A percentile compares a stretch with the other conserved stretches of the same genome.
Evolutionary conservation across 2,797 vertebrate genomes (phyloP).

Genomic region (Triplophysa bombifrons): DNA sequence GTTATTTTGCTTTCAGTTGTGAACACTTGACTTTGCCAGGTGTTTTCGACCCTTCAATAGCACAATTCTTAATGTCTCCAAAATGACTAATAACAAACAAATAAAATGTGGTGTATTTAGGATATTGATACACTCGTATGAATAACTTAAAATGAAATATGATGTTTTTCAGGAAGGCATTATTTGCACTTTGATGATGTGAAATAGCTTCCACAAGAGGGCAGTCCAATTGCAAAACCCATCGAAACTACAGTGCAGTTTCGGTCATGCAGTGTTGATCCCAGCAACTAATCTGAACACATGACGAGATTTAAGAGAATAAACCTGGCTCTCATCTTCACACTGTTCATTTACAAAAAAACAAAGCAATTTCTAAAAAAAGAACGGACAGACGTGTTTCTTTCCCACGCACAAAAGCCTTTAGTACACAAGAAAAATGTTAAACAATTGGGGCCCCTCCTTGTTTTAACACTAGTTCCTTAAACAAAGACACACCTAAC

Average conservation of each 20-base stretch:
- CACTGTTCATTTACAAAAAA: not conserved
- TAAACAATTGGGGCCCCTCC: not conserved
- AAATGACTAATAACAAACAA: too few species aligned
- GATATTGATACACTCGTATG: too few species aligned
- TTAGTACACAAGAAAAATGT: constrained; percentile 3
- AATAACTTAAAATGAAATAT: not conserved
- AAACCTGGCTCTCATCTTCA: not conserved
- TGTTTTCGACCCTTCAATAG: not conserved
- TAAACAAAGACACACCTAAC: constrained; percentile 13
- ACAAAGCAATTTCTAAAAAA: constrained; percentile 8
- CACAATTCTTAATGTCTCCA: not conserved
- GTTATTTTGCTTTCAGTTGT: not conserved
- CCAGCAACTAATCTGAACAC: constrained; percentile 67
- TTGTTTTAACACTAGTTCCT: not conserved
- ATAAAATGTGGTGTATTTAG: too few species aligned
- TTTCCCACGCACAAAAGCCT: not conserved
- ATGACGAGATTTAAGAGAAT: constrained; percentile 9
- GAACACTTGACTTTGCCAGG: not conserved
- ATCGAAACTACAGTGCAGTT: constrained; percentile 75
- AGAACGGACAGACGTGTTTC: not conserved
- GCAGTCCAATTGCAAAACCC: constrained; percentile 71
- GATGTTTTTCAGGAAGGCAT: not conserved
- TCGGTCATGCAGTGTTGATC: constrained; percentile 79
- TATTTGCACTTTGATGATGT: constrained; percentile 5
- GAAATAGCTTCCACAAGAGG: constrained; percentile 74